Percentiles rank a stretch among this genome's conserved stretches.
phyloP scores from a whole-genome alignment of 2,113 vertebrate species.

The Coturnix japonica region DNA sequence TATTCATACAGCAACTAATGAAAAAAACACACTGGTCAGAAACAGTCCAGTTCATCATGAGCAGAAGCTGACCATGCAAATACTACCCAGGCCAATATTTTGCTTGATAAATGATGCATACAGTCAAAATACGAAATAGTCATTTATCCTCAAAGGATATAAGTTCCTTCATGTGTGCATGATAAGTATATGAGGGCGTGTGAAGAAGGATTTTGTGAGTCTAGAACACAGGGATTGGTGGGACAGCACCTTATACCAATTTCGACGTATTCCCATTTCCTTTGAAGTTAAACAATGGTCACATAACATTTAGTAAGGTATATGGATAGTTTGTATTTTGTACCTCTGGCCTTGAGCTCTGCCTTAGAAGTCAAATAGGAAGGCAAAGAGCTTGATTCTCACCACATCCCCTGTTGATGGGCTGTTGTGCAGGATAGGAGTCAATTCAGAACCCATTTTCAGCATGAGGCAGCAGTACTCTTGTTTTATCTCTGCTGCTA shows the following conservation, averaged over 20 bases:
- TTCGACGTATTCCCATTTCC: neutral
- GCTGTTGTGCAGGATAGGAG: neutral
- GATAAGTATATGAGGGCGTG: neutral
- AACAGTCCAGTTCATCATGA: neutral
- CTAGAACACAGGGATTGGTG: neutral
- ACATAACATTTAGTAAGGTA: neutral
- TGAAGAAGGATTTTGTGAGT: neutral
- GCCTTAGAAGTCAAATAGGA: neutral
- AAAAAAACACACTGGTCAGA: neutral
- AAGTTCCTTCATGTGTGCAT: neutral
- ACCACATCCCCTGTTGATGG: neutral
- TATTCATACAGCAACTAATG: neutral
- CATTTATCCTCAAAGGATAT: neutral
- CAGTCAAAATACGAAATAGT: neutral
- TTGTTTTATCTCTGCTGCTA: neutral
- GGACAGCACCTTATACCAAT: accelerated
- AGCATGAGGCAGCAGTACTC: neutral
- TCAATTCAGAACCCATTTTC: neutral
- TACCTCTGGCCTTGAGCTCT: neutral
- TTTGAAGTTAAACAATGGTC: neutral
- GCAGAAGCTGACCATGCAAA: neutral
- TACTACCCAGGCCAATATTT: neutral
- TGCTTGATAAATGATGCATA: neutral
- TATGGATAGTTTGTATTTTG: neutral
- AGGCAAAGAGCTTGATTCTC: neutral